A percentile compares a stretch with the other conserved stretches of the same genome.
phyloP scores from a whole-genome alignment of 2,888 invertebrate genomes.

The Listrodromus nycthemerus region DNA sequence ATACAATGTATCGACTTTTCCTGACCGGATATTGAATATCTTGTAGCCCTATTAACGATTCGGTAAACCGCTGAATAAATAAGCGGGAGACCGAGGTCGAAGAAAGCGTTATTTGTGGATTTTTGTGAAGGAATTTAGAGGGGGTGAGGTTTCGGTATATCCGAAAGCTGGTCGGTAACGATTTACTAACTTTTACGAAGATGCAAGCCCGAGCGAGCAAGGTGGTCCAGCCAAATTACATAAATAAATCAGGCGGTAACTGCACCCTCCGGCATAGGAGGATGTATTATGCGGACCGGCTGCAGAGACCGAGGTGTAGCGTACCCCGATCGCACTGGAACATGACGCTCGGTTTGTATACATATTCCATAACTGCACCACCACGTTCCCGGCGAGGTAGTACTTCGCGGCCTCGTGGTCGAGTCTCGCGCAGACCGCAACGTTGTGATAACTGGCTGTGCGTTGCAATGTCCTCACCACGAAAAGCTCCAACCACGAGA shows the following conservation, averaged over 20 bases:
- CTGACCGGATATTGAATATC: constrained; percentile 7
- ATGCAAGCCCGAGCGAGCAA: constrained; percentile 54
- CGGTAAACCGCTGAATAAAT: constrained; percentile 10
- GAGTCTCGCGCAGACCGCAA: constrained; percentile 61
- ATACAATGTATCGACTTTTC: constrained; percentile 27
- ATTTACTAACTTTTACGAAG: constrained; percentile 72
- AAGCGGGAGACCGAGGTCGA: not conserved
- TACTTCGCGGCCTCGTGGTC: constrained; percentile 59
- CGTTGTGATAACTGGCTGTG: constrained; percentile 65
- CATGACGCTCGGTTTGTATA: constrained; percentile 29
- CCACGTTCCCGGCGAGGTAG: constrained; percentile 32
- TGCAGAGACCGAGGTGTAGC: constrained; percentile 18
- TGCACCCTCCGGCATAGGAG: constrained; percentile 64
- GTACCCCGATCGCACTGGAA: constrained; percentile 38
- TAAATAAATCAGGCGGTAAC: constrained; percentile 77
- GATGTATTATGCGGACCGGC: constrained; percentile 54
- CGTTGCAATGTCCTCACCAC: constrained; percentile 32
- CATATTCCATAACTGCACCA: constrained; percentile 21
- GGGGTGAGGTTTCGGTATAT: constrained; percentile 29
- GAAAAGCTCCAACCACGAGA: not conserved
- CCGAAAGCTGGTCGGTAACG: constrained; percentile 68
- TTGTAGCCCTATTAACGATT: constrained; percentile 1
- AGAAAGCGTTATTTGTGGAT: not conserved
- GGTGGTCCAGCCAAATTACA: constrained; percentile 72
- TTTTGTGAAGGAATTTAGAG: not conserved